Percentiles rank a stretch among this genome's conserved stretches.
These are phyloP conservation scores for Rousettus madagascariensis DNA, from an alignment of 2,797 vertebrate genomes.

Conservation along the genomic window DNA sequence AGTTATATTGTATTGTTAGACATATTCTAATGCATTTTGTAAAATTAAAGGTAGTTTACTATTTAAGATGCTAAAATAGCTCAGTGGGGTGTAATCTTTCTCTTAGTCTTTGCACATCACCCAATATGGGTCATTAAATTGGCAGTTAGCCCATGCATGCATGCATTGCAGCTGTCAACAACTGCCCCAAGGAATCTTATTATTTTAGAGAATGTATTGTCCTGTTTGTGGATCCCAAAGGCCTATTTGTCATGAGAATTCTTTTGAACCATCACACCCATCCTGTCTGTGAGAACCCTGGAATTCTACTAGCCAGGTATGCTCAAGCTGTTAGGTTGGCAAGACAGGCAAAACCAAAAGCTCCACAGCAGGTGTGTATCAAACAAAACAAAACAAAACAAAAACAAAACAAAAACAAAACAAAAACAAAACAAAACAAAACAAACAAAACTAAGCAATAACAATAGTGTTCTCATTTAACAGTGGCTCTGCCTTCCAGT, in stretches of 20 bases:
- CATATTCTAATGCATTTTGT: background rate
- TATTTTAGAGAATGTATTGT: slow-evolving; percentile 49
- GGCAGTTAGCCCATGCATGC: slow-evolving; percentile 36
- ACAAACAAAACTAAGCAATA: background rate
- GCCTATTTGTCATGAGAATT: slow-evolving; percentile 46
- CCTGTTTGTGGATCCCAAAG: slow-evolving; percentile 51
- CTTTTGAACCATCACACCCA: slow-evolving; percentile 38
- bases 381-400: background rate
- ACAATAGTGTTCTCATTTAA: background rate
- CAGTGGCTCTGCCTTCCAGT: background rate
- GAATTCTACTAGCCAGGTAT: slow-evolving; percentile 36
- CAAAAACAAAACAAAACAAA: no score
- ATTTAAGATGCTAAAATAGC: background rate
- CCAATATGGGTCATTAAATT: slow-evolving; percentile 44
- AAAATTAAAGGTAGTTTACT: background rate
- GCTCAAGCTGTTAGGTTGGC: slow-evolving; percentile 22
- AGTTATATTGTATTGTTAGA: background rate
- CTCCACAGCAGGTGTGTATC: background rate
- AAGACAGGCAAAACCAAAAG: background rate
- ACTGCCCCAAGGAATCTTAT: slow-evolving; percentile 38
- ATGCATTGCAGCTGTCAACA: slow-evolving; percentile 42
- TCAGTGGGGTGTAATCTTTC: background rate
- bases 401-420: background rate
- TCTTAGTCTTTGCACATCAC: background rate
- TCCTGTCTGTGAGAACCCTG: background rate